Conservation (phyloP, 2,797 vertebrate species). For the Eutrigla gurnardus region DNA sequence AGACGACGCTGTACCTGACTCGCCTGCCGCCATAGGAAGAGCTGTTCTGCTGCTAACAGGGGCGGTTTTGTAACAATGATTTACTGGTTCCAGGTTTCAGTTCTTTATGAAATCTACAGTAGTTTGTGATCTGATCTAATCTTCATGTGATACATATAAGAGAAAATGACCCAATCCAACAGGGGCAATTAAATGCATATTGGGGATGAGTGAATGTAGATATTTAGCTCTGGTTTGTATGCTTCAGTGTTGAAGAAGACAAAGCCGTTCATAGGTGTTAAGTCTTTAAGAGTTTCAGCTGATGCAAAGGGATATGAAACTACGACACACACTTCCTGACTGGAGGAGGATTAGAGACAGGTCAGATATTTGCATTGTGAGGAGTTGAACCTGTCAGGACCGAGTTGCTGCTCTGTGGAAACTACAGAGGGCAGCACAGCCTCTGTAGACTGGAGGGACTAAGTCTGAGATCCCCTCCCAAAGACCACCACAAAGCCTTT, state of each 20-base stretch:
- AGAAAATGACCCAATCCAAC: not conserved
- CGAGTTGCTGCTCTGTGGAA: not conserved
- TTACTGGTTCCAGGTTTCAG: constrained; percentile 75
- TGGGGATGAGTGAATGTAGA: not conserved
- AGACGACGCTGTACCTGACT: constrained; percentile 64
- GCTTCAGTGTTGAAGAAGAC: not conserved
- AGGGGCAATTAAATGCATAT: rapidly evolving
- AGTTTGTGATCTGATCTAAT: not conserved
- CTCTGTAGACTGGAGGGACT: not conserved
- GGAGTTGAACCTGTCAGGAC: constrained; percentile 21
- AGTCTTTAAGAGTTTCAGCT: not conserved
- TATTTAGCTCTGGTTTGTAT: not conserved
- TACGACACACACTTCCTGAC: constrained; percentile 51
- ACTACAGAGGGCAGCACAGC: constrained; percentile 78
- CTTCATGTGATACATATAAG: not conserved
- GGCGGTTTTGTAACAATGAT: constrained; percentile 31
- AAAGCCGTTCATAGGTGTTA: not conserved
- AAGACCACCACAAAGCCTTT: constrained; percentile 18
- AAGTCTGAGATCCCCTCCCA: constrained; percentile 6
- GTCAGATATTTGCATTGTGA: constrained; percentile 18
- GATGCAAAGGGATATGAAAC: constrained; percentile 70
- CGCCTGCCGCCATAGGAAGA: constrained; percentile 72
- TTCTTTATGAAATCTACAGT: constrained; percentile 69
- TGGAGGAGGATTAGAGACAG: constrained; percentile 15
- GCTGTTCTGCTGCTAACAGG: constrained; percentile 38